These are phyloP conservation scores for Ophioninae sp. DNA, from an alignment of 2,888 invertebrate species.

Conservation along the genomic window DNA sequence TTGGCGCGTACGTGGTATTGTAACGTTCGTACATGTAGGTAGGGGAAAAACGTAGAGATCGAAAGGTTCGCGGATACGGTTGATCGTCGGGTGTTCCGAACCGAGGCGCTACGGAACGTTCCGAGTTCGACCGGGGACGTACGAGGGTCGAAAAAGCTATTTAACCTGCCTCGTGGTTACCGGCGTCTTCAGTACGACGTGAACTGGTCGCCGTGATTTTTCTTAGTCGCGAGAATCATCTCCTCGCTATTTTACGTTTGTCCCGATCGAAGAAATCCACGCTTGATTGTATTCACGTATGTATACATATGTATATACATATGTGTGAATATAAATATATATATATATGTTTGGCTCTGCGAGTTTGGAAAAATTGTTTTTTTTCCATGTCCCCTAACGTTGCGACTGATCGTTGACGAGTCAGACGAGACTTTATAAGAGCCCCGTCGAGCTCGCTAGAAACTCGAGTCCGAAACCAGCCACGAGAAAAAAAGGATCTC, in stretches of 20 bases:
- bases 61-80: not conserved
- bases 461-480: constrained; percentile 13
- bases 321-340: not conserved
- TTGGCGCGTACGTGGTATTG: no score
- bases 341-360: not conserved
- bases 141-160: constrained; percentile 43
- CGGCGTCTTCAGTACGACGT: constrained; percentile 52
- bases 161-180: constrained; percentile 54
- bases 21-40: no score
- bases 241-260: not conserved
- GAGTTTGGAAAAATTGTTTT: not conserved
- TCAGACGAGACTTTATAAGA: constrained; percentile 22
- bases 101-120: constrained; percentile 39
- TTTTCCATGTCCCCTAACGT: not conserved
- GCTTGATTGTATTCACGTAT: not conserved
- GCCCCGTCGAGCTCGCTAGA: constrained; percentile 5
- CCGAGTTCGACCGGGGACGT: constrained; percentile 38
- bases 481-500: not conserved
- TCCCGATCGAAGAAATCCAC: not conserved
- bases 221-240: not conserved
- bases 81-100: constrained; percentile 14
- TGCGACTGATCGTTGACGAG: constrained; percentile 2
- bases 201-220: constrained; percentile 12
- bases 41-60: no score
- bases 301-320: not conserved